Conservation (phyloP, 2,888 invertebrate genomes). For the Heliconius charithonia region DNA sequence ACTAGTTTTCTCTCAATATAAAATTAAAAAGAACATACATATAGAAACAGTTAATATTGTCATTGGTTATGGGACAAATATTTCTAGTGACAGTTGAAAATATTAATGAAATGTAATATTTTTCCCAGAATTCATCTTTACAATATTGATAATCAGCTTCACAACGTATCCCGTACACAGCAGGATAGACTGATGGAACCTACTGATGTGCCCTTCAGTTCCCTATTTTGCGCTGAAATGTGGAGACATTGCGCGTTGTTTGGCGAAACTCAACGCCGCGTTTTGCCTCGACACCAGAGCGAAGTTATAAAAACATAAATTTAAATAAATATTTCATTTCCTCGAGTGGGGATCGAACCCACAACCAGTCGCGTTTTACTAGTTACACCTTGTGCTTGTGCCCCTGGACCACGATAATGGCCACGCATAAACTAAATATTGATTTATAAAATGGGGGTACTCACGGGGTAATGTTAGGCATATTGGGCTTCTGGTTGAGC, state of each 20-base stretch:
- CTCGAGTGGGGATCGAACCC: too few species aligned
- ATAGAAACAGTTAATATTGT: background rate
- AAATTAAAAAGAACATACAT: too few species aligned
- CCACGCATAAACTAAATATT: background rate
- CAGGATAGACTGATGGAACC: background rate
- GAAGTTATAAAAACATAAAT: background rate
- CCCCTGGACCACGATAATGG: background rate
- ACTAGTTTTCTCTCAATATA: background rate
- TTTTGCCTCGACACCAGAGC: background rate
- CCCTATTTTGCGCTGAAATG: background rate
- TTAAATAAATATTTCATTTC: background rate
- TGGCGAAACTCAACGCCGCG: background rate
- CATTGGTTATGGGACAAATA: background rate
- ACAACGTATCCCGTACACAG: background rate
- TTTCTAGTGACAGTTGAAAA: background rate
- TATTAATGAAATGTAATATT: background rate
- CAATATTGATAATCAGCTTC: background rate
- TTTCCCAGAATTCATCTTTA: too few species aligned
- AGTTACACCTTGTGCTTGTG: too few species aligned
- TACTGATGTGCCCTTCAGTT: background rate
- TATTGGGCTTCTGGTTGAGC: conserved; percentile 79
- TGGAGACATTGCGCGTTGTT: background rate
- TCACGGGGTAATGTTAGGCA: conserved; percentile 86
- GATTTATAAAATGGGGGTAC: conserved; percentile 49
- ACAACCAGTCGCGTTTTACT: too few species aligned